Percentiles rank a stretch among this genome's conserved stretches.
Evolutionary conservation across 2,797 vertebrate genomes (phyloP).

Genomic region (Tokudaia tokunoshimensis): DNA sequence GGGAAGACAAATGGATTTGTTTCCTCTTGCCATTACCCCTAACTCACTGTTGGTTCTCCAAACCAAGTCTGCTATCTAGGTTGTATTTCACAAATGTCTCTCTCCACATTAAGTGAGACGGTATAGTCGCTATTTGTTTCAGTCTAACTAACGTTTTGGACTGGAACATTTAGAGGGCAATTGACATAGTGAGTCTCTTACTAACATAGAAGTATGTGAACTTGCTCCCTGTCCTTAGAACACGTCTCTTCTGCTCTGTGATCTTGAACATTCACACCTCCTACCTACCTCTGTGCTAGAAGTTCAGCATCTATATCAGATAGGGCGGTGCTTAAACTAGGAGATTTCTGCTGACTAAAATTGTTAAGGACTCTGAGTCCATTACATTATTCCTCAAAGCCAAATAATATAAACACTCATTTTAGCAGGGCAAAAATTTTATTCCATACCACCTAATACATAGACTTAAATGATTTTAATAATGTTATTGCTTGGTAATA

Average conservation of each 20-base stretch:
- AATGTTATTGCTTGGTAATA: slow-evolving; percentile 52
- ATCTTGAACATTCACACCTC: neutral
- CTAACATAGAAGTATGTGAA: neutral
- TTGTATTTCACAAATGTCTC: neutral
- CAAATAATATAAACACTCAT: neutral
- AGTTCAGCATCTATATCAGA: neutral
- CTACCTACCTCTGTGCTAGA: neutral
- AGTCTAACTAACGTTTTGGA: neutral
- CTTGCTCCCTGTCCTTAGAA: neutral
- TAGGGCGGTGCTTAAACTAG: neutral
- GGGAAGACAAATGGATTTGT: neutral
- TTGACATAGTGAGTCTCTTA: neutral
- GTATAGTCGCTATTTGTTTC: neutral
- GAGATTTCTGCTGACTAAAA: neutral
- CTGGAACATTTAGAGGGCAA: neutral
- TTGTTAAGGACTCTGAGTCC: neutral
- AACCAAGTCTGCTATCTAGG: neutral
- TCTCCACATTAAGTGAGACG: neutral
- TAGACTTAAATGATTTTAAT: slow-evolving; percentile 52
- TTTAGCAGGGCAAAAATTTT: neutral
- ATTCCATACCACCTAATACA: neutral
- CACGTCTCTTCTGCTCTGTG: neutral
- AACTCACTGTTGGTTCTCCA: neutral
- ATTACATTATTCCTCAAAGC: neutral
- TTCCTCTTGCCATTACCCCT: neutral